A percentile compares a stretch with the other conserved stretches of the same genome.
Conservation (phyloP, 1,140 invertebrate genomes). For the Ceratina australensis region DNA sequence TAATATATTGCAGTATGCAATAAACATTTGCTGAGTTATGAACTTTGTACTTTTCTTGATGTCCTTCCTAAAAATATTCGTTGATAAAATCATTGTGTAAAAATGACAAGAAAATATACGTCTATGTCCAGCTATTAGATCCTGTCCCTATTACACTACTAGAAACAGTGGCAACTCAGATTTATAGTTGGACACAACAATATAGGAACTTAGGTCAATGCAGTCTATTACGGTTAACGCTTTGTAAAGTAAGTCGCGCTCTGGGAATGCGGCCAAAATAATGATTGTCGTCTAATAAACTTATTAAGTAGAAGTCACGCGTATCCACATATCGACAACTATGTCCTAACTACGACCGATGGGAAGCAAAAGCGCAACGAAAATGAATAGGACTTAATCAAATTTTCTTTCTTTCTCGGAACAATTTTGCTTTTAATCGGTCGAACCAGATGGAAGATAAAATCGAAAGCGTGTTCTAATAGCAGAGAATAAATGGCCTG, state of each 20-base stretch:
- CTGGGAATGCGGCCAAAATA: conserved; percentile 73
- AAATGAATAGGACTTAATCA: no score
- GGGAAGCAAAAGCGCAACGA: no score
- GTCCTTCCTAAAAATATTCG: no score
- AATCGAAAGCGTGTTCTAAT: conserved; percentile 2
- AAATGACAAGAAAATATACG: neutral
- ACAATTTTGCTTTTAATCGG: no score
- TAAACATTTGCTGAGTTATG: no score
- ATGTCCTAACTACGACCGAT: conserved; percentile 2
- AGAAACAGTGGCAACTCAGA: conserved; percentile 67
- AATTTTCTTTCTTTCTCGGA: no score
- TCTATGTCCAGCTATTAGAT: neutral
- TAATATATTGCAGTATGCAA: no score
- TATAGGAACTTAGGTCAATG: conserved; percentile 62
- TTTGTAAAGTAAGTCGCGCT: conserved; percentile 65
- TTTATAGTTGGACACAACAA: conserved; percentile 67
- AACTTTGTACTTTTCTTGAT: no score
- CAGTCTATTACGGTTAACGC: conserved; percentile 68
- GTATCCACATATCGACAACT: neutral
- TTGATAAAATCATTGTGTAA: neutral
- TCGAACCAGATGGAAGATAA: neutral
- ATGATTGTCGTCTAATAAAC: conserved; percentile 71
- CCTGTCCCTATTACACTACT: conserved; percentile 46
- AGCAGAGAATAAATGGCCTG: conserved; percentile 2
- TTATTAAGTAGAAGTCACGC: conserved; percentile 31